phyloP scores from a whole-genome alignment of 2,113 vertebrate genomes.

The Peromyscus maniculatus region DNA sequence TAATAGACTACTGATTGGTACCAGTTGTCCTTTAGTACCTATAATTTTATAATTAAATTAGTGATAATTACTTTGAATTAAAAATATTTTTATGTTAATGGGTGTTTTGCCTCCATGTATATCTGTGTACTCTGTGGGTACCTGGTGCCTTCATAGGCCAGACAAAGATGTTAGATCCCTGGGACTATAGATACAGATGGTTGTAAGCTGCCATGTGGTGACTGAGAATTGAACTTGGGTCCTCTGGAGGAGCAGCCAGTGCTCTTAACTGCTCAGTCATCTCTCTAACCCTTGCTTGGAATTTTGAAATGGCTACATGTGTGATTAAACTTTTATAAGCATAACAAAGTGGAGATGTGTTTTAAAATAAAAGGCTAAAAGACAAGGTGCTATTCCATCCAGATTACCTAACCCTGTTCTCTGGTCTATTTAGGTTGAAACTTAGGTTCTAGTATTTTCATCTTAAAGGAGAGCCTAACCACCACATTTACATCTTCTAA shows the following conservation, averaged over 20 bases:
- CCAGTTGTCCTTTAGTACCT: background rate
- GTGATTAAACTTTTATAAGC: background rate
- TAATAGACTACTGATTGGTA: background rate
- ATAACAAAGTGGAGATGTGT: slow-evolving; percentile 17
- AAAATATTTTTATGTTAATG: background rate
- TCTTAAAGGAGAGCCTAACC: background rate
- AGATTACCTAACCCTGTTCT: background rate
- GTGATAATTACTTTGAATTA: background rate
- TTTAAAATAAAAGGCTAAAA: slow-evolving; percentile 13
- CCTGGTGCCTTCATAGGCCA: background rate
- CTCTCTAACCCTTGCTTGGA: background rate
- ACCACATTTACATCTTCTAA: background rate
- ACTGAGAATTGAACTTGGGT: background rate
- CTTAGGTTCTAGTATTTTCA: background rate
- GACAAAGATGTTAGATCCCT: background rate
- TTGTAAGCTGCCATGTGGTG: background rate
- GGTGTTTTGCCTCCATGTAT: background rate
- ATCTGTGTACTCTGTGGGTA: background rate
- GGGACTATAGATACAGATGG: background rate
- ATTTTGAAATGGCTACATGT: background rate
- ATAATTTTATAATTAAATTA: background rate
- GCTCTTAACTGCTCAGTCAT: background rate
- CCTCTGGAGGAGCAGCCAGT: background rate
- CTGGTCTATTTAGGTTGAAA: background rate
- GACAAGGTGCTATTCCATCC: background rate